These are phyloP conservation scores for Netelia fuscicornis DNA, from an alignment of 2,888 invertebrate species.

Conservation along the genomic window DNA sequence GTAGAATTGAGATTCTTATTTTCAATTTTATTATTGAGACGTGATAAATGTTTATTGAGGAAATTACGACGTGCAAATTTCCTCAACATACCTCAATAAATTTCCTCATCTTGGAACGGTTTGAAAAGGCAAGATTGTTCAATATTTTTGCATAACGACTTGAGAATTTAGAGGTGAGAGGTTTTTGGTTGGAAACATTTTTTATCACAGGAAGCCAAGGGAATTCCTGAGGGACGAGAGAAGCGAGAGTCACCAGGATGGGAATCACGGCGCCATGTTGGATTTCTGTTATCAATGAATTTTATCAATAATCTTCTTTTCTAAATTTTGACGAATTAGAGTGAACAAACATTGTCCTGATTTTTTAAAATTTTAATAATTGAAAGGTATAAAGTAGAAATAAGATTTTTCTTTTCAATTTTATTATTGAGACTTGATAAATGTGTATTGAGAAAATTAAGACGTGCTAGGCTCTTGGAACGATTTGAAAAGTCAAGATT, in stretches of 20 bases:
- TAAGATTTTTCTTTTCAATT: not conserved
- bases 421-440: not conserved
- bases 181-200: too few species aligned
- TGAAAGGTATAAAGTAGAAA: not conserved
- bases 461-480: conserved; percentile 18
- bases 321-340: too few species aligned
- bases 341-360: not conserved
- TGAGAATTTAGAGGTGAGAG: too few species aligned
- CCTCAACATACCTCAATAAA: too few species aligned
- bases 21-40: not conserved
- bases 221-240: too few species aligned
- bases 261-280: too few species aligned
- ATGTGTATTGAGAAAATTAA: not conserved
- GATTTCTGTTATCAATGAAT: too few species aligned
- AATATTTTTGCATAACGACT: conserved; percentile 12
- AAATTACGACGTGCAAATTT: conserved; percentile 19
- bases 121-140: conserved; percentile 24
- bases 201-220: too few species aligned
- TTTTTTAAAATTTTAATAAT: not conserved
- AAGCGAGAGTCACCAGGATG: too few species aligned
- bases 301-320: too few species aligned
- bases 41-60: not conserved
- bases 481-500: conserved; percentile 8
- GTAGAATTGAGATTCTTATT: not conserved
- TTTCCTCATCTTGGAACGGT: not conserved